Evolutionary conservation across 2,797 vertebrate genomes (phyloP).

Genomic region (Scarus forsteni): DNA sequence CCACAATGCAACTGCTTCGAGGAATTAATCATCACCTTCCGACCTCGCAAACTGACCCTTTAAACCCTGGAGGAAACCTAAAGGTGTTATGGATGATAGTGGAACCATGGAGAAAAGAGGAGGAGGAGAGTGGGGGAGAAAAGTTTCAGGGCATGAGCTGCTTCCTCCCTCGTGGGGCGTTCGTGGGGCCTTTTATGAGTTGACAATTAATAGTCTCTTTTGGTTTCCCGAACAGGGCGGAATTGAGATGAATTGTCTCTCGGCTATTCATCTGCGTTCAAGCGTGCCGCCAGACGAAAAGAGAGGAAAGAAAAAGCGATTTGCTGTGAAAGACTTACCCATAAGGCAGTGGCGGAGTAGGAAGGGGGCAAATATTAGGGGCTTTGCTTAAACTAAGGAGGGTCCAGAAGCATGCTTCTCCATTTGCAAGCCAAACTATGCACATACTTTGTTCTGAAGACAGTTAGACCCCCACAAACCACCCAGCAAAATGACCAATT

Average conservation of each 20-base stretch:
- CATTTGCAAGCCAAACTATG: too few relatives aligned
- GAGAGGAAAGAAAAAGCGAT: slow-evolving; percentile 58
- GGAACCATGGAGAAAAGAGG: slow-evolving; percentile 42
- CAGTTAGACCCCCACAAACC: slow-evolving; percentile 33
- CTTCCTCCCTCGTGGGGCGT: slow-evolving; percentile 66
- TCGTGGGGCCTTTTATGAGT: slow-evolving; percentile 68
- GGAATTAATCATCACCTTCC: slow-evolving; percentile 79
- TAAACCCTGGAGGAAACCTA: slow-evolving; percentile 68
- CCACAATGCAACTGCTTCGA: slow-evolving; percentile 72
- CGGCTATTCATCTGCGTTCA: slow-evolving; percentile 79
- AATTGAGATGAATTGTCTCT: slow-evolving; percentile 83
- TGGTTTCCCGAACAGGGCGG: slow-evolving; percentile 75
- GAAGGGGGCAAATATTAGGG: too few relatives aligned
- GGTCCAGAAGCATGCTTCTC: too few relatives aligned
- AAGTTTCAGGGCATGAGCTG: slow-evolving; percentile 45
- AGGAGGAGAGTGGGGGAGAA: slow-evolving; percentile 45
- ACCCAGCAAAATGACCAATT: slow-evolving; percentile 42
- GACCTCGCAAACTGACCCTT: slow-evolving; percentile 67
- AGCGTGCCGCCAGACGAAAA: slow-evolving; percentile 77
- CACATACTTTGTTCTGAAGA: slow-evolving; percentile 56
- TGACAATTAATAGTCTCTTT: slow-evolving; percentile 82
- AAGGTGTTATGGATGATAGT: slow-evolving; percentile 72
- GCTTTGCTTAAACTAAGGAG: too few relatives aligned
- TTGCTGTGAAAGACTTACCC: slow-evolving; percentile 70
- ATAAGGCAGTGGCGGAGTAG: slow-evolving; percentile 45